These are phyloP conservation scores for Trichonephila inaurata DNA, from an alignment of 1,140 invertebrate genomes.

Conservation along the genomic window DNA sequence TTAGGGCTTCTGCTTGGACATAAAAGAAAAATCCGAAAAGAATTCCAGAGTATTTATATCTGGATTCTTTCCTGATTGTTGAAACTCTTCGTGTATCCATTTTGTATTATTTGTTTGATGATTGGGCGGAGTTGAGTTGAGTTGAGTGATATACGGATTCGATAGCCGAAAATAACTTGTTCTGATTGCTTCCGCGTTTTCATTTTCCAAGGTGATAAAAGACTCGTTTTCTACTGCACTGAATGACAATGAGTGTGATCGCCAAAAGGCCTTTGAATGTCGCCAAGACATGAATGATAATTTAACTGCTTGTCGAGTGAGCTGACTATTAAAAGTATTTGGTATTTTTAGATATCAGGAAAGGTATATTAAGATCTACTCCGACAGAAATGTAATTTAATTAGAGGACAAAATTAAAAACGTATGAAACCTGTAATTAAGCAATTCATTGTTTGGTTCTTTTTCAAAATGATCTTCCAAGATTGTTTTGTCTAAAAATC, in stretches of 20 bases:
- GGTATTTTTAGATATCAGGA: too few relatives aligned
- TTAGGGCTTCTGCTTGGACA: not conserved
- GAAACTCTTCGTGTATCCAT: not conserved
- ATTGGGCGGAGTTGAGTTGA: slow-evolving; percentile 32
- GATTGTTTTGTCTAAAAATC: too few relatives aligned
- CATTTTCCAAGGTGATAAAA: not conserved
- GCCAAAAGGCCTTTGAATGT: not conserved
- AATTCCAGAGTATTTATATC: slow-evolving; percentile 33
- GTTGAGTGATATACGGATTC: slow-evolving; percentile 29
- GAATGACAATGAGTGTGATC: not conserved
- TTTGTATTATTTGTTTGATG: not conserved
- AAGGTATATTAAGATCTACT: too few relatives aligned
- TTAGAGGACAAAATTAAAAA: too few relatives aligned
- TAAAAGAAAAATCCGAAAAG: not conserved
- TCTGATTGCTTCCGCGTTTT: slow-evolving; percentile 24
- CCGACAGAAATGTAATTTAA: too few relatives aligned
- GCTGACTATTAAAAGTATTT: too few relatives aligned
- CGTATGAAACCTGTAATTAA: too few relatives aligned
- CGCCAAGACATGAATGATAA: not conserved
- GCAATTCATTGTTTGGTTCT: too few relatives aligned
- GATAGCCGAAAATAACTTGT: slow-evolving; percentile 13
- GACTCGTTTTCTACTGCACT: not conserved
- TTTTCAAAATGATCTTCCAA: too few relatives aligned
- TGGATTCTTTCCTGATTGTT: slow-evolving; percentile 24
- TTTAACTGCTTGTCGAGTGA: too few relatives aligned